Evolutionary conservation across 2,113 vertebrate genomes (phyloP).

Genomic region (Cyphomyrus plagiostoma): DNA sequence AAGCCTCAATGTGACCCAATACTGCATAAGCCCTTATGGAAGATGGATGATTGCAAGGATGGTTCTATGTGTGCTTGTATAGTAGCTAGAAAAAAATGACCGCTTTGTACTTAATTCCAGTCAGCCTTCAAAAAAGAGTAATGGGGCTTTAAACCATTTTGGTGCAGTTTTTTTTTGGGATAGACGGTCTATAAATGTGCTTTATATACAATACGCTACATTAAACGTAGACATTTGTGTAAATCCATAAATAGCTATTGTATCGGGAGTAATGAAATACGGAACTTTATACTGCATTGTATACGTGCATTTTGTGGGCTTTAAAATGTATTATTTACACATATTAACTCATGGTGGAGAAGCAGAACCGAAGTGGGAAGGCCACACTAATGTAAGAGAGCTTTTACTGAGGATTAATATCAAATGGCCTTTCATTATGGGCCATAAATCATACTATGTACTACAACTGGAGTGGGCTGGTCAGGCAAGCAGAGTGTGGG

Average conservation of each 20-base stretch:
- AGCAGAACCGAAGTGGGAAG: neutral
- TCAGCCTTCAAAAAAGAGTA: neutral
- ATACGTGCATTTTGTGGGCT: neutral
- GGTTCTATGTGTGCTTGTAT: neutral
- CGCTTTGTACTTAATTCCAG: neutral
- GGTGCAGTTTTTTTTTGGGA: neutral
- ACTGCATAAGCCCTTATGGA: neutral
- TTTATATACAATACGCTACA: neutral
- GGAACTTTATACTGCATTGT: neutral
- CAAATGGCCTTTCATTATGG: neutral
- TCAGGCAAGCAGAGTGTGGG: neutral
- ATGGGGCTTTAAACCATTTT: neutral
- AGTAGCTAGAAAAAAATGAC: neutral
- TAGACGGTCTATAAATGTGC: neutral
- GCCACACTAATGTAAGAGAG: neutral
- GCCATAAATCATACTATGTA: neutral
- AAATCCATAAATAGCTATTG: slow-evolving; percentile 2
- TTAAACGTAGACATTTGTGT: neutral
- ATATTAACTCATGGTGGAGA: neutral
- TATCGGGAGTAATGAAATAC: neutral
- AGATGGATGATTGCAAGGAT: neutral
- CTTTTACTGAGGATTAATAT: slow-evolving; percentile 7
- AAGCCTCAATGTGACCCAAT: neutral
- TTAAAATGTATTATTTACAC: neutral
- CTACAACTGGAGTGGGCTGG: neutral